These are phyloP conservation scores for Calcarius lapponicus DNA, from an alignment of 2,797 vertebrate species.

Conservation along the genomic window DNA sequence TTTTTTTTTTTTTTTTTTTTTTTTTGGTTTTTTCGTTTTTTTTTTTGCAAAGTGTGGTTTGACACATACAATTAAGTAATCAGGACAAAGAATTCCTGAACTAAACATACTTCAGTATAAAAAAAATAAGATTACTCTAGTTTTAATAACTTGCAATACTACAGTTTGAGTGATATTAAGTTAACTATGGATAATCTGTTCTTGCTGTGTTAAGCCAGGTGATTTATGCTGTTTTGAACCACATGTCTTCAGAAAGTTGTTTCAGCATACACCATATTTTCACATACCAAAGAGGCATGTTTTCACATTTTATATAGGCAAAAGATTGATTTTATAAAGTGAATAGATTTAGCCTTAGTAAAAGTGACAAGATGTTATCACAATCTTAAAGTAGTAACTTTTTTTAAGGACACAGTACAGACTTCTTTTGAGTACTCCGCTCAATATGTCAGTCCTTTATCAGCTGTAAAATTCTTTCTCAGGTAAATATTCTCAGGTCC, in stretches of 20 bases:
- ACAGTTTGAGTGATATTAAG: background rate
- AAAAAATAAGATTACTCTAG: background rate
- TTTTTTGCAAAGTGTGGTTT: background rate
- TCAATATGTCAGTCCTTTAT: background rate
- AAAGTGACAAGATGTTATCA: background rate
- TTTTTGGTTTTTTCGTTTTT: too few relatives aligned
- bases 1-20: background rate
- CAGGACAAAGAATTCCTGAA: background rate
- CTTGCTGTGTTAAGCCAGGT: background rate
- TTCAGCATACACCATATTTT: background rate
- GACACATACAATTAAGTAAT: background rate
- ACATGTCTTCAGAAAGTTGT: background rate
- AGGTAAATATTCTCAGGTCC: background rate
- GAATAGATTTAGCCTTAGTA: background rate
- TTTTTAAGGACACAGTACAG: background rate
- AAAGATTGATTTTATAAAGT: background rate
- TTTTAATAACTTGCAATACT: background rate
- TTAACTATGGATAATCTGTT: background rate
- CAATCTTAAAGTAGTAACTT: background rate
- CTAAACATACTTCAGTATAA: background rate
- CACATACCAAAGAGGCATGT: background rate
- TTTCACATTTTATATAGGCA: background rate
- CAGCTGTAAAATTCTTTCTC: background rate
- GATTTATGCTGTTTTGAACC: background rate
- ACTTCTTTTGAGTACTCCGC: background rate